These are phyloP conservation scores for Aporrectodea caliginosa DNA, from an alignment of 1,140 invertebrate genomes.

Conservation along the genomic window DNA sequence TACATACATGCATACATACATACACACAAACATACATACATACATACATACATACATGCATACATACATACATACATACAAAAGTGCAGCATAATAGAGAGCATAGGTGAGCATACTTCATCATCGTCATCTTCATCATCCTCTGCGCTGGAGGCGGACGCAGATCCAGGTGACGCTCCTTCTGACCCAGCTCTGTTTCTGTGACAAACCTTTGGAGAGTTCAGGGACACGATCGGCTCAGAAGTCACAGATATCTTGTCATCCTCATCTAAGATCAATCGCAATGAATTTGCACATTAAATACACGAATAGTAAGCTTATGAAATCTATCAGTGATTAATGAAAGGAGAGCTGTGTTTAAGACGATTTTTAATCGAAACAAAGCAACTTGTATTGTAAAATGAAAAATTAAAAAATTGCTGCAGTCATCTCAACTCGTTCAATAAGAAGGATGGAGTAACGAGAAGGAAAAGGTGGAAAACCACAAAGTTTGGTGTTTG, in stretches of 20 bases:
- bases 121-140: constrained; percentile 25
- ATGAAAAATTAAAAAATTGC: too few species aligned
- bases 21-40: too few species aligned
- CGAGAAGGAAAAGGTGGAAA: too few species aligned
- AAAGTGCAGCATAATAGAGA: too few species aligned
- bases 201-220: constrained; percentile 17
- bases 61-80: too few species aligned
- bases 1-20: too few species aligned
- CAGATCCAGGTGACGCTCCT: constrained; percentile 23
- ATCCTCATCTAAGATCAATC: constrained; percentile 27
- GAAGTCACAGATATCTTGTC: constrained; percentile 31
- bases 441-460: too few species aligned
- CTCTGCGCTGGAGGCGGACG: not conserved
- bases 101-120: too few species aligned
- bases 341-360: not conserved
- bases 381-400: too few species aligned
- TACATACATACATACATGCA: too few species aligned
- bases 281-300: not conserved
- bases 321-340: not conserved
- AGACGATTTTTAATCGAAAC: not conserved
- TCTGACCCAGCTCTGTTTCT: constrained; percentile 16
- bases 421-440: too few species aligned
- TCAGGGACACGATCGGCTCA: constrained; percentile 23
- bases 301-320: not conserved
- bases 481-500: too few species aligned